Evolutionary conservation across 2,113 vertebrate species (phyloP), one percentile per base, ranked within the genome.

Genomic region (Saccopteryx bilineata): DNA sequence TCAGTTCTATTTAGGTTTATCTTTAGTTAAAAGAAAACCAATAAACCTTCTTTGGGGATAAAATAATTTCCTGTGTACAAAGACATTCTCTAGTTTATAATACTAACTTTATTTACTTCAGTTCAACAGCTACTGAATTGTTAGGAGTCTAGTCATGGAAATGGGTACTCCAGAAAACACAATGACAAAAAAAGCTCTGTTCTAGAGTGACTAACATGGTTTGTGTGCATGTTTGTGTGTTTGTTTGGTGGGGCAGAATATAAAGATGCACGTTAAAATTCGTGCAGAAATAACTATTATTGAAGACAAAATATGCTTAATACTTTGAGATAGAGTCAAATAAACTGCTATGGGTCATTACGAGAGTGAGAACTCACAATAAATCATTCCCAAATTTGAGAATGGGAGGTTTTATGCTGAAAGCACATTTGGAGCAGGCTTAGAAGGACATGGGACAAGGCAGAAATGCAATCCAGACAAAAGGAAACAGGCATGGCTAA

Each of bases 101-200:
- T 58, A 58, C 60, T 72, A 60, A 92, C 94, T 78, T 87, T 13
- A 83, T 76, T 93, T 90, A 82, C 92, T 87, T 78, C 23, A 61
- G 13, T 66, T 96, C 66, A 61, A 54, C 6, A 56, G 14, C 78
- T 60, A 72, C 39, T 50, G 7, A 79, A 68, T 90, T 66, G 18
- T 66, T 87, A 63, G 2, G 5, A 63, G 21, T 5, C 31, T 81
- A 17, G 1, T n/a, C 14, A 28, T 79, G n/a, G 9, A 19, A 56
- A 6, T 12, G 39, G 9, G 21, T 82, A 3, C 19, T 65, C 68
- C 63, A 87, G 28, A 15, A 93, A 95, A 86, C 83, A 17, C n/a
- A 75, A 83, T 39, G 39, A 82, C 8, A 56, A 68, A 11, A 75
- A 61, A 8, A 24, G 58, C 18, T 87, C 31, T 81, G 24, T 28